These are phyloP conservation scores for Falco columbarius DNA, from an alignment of 2,797 vertebrate species.

Conservation along the genomic window DNA sequence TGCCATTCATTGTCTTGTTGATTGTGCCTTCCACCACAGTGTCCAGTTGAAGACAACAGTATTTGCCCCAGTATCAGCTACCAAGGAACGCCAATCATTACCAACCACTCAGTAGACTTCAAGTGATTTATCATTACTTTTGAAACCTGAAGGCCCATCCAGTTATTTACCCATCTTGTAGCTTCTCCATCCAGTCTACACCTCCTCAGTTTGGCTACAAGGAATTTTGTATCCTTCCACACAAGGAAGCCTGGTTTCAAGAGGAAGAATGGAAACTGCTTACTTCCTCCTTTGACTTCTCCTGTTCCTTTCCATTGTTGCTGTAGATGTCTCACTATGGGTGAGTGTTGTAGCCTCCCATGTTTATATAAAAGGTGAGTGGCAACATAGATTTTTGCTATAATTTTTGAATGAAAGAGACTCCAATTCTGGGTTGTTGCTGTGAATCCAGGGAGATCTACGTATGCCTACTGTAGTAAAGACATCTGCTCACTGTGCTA, in stretches of 20 bases:
- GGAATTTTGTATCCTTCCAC: not conserved
- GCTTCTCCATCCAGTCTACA: not conserved
- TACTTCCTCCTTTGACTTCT: not conserved
- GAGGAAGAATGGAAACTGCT: not conserved
- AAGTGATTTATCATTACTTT: not conserved
- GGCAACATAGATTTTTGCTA: not conserved
- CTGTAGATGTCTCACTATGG: not conserved
- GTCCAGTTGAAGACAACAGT: not conserved
- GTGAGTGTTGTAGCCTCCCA: not conserved
- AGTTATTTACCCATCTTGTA: not conserved
- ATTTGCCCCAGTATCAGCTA: not conserved
- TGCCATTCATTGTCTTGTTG: not conserved
- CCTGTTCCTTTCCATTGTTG: not conserved
- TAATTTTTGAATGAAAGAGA: constrained; percentile 41
- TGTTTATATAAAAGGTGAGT: not conserved
- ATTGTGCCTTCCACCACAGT: not conserved
- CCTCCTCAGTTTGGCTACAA: not conserved
- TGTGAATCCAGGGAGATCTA: constrained; percentile 10
- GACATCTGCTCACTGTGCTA: constrained; percentile 56
- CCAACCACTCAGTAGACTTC: not conserved
- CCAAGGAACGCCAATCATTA: not conserved
- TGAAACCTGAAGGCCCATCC: not conserved
- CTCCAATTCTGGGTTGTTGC: not conserved
- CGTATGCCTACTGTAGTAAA: constrained; percentile 39
- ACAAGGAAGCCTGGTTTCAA: not conserved